Evolutionary conservation across 1,140 invertebrate species (phyloP).

Genomic region (Idris sp.): DNA sequence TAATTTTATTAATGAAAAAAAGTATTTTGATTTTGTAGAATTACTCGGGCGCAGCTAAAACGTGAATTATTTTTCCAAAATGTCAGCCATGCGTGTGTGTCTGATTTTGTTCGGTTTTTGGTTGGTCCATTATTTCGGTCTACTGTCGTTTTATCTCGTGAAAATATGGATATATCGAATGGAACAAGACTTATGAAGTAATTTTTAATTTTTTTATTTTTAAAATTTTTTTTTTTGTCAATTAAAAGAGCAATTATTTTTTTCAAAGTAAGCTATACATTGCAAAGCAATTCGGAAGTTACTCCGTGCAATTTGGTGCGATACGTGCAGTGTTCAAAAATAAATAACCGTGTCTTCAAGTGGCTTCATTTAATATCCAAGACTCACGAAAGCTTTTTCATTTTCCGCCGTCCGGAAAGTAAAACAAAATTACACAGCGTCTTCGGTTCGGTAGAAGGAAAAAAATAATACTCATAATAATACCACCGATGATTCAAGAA

Average conservation of each 20-base stretch:
- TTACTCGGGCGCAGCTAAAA: constrained; percentile 32
- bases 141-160: constrained; percentile 22
- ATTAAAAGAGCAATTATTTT: too few relatives aligned
- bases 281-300: constrained; percentile 10
- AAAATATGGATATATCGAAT: constrained; percentile 31
- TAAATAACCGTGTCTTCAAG: constrained; percentile 15
- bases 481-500: too few relatives aligned
- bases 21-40: constrained; percentile 20
- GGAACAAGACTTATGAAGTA: constrained; percentile 10
- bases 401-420: constrained; percentile 4
- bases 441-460: too few relatives aligned
- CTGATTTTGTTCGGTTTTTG: constrained; percentile 26
- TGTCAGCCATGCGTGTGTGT: constrained; percentile 10
- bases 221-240: not conserved
- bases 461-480: constrained; percentile 4
- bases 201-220: not conserved
- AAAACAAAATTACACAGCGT: constrained; percentile 9
- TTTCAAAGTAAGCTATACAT: too few relatives aligned
- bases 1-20: too few relatives aligned
- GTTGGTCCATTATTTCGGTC: constrained; percentile 34
- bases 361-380: constrained; percentile 6
- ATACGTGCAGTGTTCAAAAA: constrained; percentile 10
- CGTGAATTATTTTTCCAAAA: constrained; percentile 33
- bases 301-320: constrained; percentile 14
- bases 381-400: constrained; percentile 6